A percentile compares a stretch with the other conserved stretches of the same genome.
Conservation (phyloP, 1,140 invertebrate species). For the Aphis craccivora region DNA sequence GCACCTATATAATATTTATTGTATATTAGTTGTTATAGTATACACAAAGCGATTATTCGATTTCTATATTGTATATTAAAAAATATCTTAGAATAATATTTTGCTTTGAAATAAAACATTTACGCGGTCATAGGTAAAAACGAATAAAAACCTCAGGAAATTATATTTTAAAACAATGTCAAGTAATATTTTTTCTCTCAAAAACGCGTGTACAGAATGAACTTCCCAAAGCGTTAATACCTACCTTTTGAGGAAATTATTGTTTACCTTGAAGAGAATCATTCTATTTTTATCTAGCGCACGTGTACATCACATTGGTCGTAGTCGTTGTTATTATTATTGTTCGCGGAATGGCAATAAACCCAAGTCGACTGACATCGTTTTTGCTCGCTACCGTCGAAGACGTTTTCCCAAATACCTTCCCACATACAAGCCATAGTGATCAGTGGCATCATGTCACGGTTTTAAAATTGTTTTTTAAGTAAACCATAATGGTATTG, state of each 20-base stretch:
- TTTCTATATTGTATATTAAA: not conserved
- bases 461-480: not conserved
- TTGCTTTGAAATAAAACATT: not conserved
- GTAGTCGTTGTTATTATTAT: not conserved
- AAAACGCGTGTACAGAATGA: not conserved
- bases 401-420: too few species aligned
- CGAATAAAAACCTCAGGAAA: not conserved
- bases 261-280: not conserved
- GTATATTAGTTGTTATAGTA: not conserved
- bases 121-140: not conserved
- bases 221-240: not conserved
- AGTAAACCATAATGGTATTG: not conserved
- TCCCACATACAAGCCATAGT: not conserved
- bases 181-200: not conserved
- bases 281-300: not conserved
- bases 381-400: not conserved
- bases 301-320: not conserved
- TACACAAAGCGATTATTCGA: not conserved
- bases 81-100: not conserved
- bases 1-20: not conserved
- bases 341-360: not conserved
- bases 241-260: too few species aligned
- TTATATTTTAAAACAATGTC: not conserved
- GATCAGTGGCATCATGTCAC: not conserved
- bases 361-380: not conserved